A percentile compares a stretch with the other conserved stretches of the same genome.
Evolutionary conservation across 2,888 invertebrate species (phyloP).

Genomic region (Monochamus alternatus): DNA sequence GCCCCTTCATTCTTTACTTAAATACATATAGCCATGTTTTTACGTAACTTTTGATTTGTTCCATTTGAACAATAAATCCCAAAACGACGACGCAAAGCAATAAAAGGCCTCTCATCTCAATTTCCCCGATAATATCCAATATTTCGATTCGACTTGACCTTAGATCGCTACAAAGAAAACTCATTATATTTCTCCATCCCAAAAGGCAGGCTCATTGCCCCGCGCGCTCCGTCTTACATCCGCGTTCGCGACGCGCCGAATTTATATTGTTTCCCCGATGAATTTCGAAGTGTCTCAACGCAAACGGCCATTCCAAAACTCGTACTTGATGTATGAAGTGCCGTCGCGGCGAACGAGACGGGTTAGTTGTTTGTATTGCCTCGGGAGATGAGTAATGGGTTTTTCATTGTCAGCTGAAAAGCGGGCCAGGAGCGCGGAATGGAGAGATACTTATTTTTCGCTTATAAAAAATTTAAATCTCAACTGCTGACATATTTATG

Average conservation of each 20-base stretch:
- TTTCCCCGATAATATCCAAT: too few relatives aligned
- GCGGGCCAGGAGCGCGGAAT: constrained; percentile 5
- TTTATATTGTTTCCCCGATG: neutral
- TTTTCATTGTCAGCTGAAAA: constrained; percentile 13
- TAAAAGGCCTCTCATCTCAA: too few relatives aligned
- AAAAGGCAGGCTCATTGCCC: too few relatives aligned
- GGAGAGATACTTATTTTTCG: constrained; percentile 13
- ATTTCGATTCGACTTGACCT: too few relatives aligned
- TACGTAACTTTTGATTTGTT: too few relatives aligned
- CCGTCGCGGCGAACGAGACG: neutral
- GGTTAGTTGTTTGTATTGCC: constrained; percentile 13
- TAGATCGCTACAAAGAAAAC: too few relatives aligned
- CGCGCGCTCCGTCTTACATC: neutral
- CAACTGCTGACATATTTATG: constrained; percentile 12
- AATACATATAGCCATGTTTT: too few relatives aligned
- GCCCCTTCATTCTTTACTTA: too few relatives aligned
- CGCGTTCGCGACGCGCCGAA: neutral
- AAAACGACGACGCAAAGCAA: too few relatives aligned
- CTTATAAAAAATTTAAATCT: constrained; percentile 13
- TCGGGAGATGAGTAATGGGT: constrained; percentile 11
- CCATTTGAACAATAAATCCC: too few relatives aligned
- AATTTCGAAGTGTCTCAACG: neutral
- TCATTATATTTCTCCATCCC: too few relatives aligned
- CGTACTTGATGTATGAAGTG: constrained; percentile 7
- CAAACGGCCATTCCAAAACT: constrained; percentile 2